These are phyloP conservation scores for Darevskia mixta DNA, from an alignment of 2,797 vertebrate genomes.

Conservation along the genomic window DNA sequence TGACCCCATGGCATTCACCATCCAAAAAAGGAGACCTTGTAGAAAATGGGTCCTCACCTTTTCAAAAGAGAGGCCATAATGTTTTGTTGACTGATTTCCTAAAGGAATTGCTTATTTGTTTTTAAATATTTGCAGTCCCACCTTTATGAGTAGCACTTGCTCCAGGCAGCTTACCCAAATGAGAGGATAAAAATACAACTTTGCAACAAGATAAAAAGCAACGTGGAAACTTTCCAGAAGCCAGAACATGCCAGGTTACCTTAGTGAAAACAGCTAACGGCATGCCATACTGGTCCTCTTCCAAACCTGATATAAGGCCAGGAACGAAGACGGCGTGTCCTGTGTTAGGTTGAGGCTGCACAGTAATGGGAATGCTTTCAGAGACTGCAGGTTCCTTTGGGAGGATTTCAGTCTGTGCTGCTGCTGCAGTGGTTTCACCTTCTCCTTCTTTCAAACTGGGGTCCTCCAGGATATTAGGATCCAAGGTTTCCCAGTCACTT, in stretches of 20 bases:
- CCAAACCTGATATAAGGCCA: conserved; percentile 91
- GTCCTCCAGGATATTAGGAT: conserved; percentile 89
- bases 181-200: too few species aligned
- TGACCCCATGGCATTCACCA: neutral
- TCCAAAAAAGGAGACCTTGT: neutral
- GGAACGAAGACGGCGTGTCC: conserved; percentile 80
- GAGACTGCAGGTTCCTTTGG: conserved; percentile 66
- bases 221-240: too few species aligned
- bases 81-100: conserved; percentile 6
- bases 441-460: conserved; percentile 68
- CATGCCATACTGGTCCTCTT: conserved; percentile 94
- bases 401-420: conserved; percentile 71
- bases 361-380: conserved; percentile 87
- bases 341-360: conserved; percentile 88
- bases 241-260: conserved; percentile 73
- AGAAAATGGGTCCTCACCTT: conserved; percentile 2
- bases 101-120: conserved; percentile 35
- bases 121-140: too few species aligned
- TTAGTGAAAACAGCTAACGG: conserved; percentile 95
- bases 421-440: conserved; percentile 23
- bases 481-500: conserved; percentile 96
- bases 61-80: conserved; percentile 1
- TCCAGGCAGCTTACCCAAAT: too few species aligned
- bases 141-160: too few species aligned
- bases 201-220: too few species aligned